Evolutionary conservation across 2,888 invertebrate genomes (phyloP).

Genomic region (Mantis religiosa): DNA sequence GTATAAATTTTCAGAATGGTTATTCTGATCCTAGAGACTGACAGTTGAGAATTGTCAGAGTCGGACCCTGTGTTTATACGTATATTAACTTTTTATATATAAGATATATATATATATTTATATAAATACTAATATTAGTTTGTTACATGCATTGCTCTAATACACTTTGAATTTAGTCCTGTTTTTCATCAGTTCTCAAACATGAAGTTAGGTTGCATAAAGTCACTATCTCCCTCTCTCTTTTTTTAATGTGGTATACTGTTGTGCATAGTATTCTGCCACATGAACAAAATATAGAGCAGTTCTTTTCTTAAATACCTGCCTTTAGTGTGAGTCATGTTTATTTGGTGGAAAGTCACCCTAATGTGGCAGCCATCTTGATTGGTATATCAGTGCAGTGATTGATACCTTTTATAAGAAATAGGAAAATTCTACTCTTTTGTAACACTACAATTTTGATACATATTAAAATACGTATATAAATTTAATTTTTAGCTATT

Average conservation of each 20-base stretch:
- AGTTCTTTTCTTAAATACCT: too few relatives aligned
- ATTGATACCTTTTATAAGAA: not conserved
- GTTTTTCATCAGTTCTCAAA: not conserved
- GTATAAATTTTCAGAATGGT: not conserved
- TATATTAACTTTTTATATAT: not conserved
- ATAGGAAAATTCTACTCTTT: too few relatives aligned
- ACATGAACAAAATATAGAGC: too few relatives aligned
- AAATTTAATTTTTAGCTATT: too few relatives aligned
- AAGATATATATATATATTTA: not conserved
- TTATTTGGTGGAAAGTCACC: too few relatives aligned
- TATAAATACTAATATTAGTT: not conserved
- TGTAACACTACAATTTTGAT: too few relatives aligned
- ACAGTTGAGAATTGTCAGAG: not conserved
- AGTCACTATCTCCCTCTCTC: not conserved
- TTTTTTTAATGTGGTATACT: not conserved
- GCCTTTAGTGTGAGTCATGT: too few relatives aligned
- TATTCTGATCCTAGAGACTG: not conserved
- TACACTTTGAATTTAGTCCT: not conserved
- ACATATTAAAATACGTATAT: too few relatives aligned
- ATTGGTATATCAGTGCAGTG: not conserved
- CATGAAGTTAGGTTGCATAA: not conserved
- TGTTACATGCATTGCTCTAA: not conserved
- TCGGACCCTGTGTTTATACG: conserved; percentile 2
- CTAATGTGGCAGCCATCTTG: not conserved
- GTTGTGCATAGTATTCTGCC: too few relatives aligned